Evolutionary conservation across 2,888 invertebrate species (phyloP), one percentile per base, ranked within the genome.

Genomic region (Tenthredo distinguenda): DNA sequence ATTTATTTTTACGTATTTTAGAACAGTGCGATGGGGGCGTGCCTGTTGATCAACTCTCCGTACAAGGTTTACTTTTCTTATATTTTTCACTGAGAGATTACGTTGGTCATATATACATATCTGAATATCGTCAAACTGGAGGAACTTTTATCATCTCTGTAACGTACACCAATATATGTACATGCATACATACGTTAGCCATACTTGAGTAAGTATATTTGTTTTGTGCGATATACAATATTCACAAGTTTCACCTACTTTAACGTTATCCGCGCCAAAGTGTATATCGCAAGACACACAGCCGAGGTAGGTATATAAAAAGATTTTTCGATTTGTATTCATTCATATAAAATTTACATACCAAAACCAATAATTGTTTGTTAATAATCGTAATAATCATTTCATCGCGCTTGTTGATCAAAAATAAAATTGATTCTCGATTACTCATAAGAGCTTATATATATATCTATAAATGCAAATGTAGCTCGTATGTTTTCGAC

Each of bases 241-340:
- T 62, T 62, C 26, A 62, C 62, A 62, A 62, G 62, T 62, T 62
- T 62, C 62, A 62, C 62, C 62, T 62, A 62, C 21, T 62, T 62
- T 26, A 21, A 21, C 62, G 21, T 62, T 62, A 62, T 62, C 26
- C 62, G 10, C 26, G 9, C 9, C 2, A 62, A 62, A 62, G 62
- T 62, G 55, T 55, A n/a, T 55, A 55, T n/a, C 6, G n/a, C 7
- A 7, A 62, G 6, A 21, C 9, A 21, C 26, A 62, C 26, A 21
- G 12, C 21, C 26, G 26, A 10, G 62, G n/a, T 26, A 9, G n/a
- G n/a, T n/a, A n/a, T 21, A 10, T 58, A 2, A 21, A 58, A 58
- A 21, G 21, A 58, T n/a, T 58, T 7, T 21, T 58, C 58, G 21
- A 58, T 2, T 6, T 58, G 1, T 9, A 58, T 58, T 58, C 21